A percentile compares a stretch with the other conserved stretches of the same genome.
Evolutionary conservation across 2,888 invertebrate species (phyloP).

Genomic region (Mechanitis mazaeus): DNA sequence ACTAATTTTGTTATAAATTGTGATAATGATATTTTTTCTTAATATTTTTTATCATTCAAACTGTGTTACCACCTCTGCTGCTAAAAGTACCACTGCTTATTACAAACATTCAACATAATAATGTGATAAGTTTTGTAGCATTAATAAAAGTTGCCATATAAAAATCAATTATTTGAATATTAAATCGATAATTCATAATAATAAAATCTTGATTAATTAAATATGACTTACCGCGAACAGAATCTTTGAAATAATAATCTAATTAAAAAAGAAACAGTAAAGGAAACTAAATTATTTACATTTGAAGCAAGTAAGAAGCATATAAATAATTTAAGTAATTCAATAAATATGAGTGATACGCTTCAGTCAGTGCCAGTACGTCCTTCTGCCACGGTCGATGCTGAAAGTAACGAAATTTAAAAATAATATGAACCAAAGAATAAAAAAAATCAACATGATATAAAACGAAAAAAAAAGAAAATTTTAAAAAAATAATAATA

Average conservation of each 20-base stretch:
- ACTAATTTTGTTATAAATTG: too few species aligned
- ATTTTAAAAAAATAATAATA: not conserved
- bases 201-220: too few species aligned
- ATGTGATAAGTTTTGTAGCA: too few species aligned
- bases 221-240: not conserved
- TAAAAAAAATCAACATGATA: slow-evolving; percentile 15
- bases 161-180: too few species aligned
- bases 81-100: too few species aligned
- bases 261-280: not conserved
- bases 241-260: not conserved
- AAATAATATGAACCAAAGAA: slow-evolving; percentile 25
- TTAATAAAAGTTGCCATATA: too few species aligned
- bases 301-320: slow-evolving; percentile 1
- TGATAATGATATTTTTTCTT: too few species aligned
- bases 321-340: slow-evolving; percentile 14
- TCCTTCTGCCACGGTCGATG: slow-evolving; percentile 23
- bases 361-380: slow-evolving; percentile 36
- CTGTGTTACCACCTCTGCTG: too few species aligned
- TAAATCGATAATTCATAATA: too few species aligned
- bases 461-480: slow-evolving; percentile 14
- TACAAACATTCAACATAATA: too few species aligned
- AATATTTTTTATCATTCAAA: too few species aligned
- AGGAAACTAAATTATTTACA: not conserved
- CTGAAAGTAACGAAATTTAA: slow-evolving; percentile 40
- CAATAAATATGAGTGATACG: slow-evolving; percentile 5